phyloP scores from a whole-genome alignment of 2,888 invertebrate species.

The Vanessa cardui region DNA sequence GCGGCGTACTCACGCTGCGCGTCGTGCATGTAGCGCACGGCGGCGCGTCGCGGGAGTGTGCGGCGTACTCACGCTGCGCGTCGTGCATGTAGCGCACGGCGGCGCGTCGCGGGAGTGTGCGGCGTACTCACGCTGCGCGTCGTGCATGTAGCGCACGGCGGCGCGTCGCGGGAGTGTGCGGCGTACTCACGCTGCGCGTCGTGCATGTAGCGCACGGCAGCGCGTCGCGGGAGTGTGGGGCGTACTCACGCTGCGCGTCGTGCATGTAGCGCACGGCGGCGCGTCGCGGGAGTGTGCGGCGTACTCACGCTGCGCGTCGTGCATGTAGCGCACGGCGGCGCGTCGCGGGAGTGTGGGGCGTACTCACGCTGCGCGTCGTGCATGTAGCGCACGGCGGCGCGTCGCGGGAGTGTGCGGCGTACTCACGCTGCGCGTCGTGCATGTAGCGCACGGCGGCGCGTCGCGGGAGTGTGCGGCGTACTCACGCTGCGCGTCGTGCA shows the following conservation, averaged over 20 bases:
- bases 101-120: conserved; percentile 92
- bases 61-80: conserved; percentile 82
- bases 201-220: no score
- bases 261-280: no score
- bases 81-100: conserved; percentile 92
- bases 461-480: conserved; percentile 91
- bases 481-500: conserved; percentile 82
- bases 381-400: conserved; percentile 92
- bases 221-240: no score
- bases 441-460: conserved; percentile 91
- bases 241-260: no score
- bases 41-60: conserved; percentile 84
- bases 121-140: conserved; percentile 83
- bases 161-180: conserved; percentile 75
- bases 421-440: conserved; percentile 87
- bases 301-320: conserved; percentile 86
- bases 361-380: conserved; percentile 86
- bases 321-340: conserved; percentile 85
- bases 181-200: no score
- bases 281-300: no score
- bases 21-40: conserved; percentile 91
- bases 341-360: background rate
- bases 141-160: conserved; percentile 65
- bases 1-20: conserved; percentile 82
- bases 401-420: conserved; percentile 54